Conservation (phyloP, 1,140 invertebrate genomes). For the Ctenoplectra terminalis region DNA sequence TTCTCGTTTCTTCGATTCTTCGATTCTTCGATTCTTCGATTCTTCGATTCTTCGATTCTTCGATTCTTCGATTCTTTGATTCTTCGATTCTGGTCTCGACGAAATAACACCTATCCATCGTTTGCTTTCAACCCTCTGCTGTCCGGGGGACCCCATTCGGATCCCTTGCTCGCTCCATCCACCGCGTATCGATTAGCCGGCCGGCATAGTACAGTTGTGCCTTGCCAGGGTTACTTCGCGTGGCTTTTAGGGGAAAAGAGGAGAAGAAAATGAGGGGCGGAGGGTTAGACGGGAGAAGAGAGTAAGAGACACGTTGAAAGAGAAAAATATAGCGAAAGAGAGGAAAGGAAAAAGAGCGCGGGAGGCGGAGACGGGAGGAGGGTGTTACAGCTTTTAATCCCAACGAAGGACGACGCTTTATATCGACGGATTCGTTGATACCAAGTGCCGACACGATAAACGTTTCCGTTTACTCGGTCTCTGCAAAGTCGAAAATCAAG, state of each 20-base stretch:
- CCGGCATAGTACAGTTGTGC: slow-evolving; percentile 45
- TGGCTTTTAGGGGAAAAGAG: slow-evolving; percentile 47
- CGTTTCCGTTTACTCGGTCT: slow-evolving; percentile 4
- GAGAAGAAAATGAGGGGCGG: slow-evolving; percentile 38
- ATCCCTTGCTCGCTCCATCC: slow-evolving; percentile 53
- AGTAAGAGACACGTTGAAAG: slow-evolving; percentile 11
- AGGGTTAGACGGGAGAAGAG: slow-evolving; percentile 31
- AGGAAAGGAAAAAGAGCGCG: background rate
- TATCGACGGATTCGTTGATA: slow-evolving; percentile 32
- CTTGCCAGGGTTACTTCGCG: slow-evolving; percentile 49
- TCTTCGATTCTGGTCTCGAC: slow-evolving; percentile 22
- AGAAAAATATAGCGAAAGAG: background rate
- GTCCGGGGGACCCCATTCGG: slow-evolving; percentile 30
- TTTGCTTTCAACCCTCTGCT: slow-evolving; percentile 46
- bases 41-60: background rate
- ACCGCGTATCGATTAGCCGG: slow-evolving; percentile 64
- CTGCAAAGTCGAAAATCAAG: background rate
- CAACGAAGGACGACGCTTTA: background rate
- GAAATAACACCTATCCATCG: slow-evolving; percentile 65
- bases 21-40: slow-evolving; percentile 3
- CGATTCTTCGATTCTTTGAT: too few relatives aligned
- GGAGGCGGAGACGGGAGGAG: slow-evolving; percentile 10
- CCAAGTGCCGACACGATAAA: slow-evolving; percentile 6
- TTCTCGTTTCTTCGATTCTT: background rate
- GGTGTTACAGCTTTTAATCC: slow-evolving; percentile 47